phyloP scores from a whole-genome alignment of 2,113 vertebrate genomes.

The Charadrius vociferus region DNA sequence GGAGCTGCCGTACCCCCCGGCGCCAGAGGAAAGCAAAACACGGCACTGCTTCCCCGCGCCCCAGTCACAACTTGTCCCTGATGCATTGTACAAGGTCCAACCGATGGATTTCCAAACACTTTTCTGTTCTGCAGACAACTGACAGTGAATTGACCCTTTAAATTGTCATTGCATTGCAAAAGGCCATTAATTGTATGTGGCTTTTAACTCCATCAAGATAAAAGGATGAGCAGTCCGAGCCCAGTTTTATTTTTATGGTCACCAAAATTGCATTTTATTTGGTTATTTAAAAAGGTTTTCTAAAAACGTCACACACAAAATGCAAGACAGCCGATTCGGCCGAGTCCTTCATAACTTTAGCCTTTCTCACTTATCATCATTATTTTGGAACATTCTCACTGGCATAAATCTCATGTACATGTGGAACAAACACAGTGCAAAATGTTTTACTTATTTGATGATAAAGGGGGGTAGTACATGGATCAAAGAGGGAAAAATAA shows the following conservation, averaged over 20 bases:
- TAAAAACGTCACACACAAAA: not conserved
- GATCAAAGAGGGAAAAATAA: constrained; percentile 22
- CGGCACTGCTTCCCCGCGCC: not conserved
- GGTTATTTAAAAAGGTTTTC: constrained; percentile 2
- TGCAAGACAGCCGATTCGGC: not conserved
- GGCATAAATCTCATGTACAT: not conserved
- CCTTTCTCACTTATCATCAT: not conserved
- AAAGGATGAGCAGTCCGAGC: not conserved
- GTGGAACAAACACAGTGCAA: constrained; percentile 23
- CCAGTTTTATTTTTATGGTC: not conserved
- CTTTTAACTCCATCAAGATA: not conserved
- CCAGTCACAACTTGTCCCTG: not conserved
- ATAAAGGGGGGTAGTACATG: not conserved
- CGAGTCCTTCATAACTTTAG: not conserved
- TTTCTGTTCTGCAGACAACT: not conserved
- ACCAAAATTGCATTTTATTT: not conserved
- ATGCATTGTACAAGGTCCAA: not conserved
- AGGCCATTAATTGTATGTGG: not conserved
- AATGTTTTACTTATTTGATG: constrained; percentile 30
- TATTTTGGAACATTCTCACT: not conserved
- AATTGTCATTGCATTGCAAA: not conserved
- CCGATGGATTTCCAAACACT: not conserved
- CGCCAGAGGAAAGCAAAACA: not conserved
- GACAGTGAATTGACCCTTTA: not conserved
- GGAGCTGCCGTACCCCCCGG: not conserved